A percentile compares a stretch with the other conserved stretches of the same genome.
Conservation (phyloP, 2,113 vertebrate genomes). For the Ursus arctos region DNA sequence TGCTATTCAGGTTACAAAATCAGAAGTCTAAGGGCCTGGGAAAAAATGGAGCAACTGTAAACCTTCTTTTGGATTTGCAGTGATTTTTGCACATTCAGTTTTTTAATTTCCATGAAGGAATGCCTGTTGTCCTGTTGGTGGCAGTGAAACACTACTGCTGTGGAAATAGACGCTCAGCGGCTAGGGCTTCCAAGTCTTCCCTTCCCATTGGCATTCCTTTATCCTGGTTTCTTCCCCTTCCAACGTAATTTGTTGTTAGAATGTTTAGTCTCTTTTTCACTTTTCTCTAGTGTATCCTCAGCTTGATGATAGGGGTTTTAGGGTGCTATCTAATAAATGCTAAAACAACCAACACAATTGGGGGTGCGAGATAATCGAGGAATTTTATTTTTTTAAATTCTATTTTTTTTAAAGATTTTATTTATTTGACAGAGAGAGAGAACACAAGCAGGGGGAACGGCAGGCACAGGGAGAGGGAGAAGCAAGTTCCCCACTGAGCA, state of each 20-base stretch:
- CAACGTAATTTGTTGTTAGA: background rate
- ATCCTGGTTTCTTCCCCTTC: background rate
- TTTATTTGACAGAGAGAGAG: no score
- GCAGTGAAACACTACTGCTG: slow-evolving; percentile 63
- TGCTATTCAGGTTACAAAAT: background rate
- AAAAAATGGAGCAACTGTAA: background rate
- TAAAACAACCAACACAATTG: background rate
- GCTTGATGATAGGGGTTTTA: background rate
- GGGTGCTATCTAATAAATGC: background rate
- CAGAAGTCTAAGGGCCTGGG: background rate
- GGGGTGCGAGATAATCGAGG: background rate
- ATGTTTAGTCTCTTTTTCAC: background rate
- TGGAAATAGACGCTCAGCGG: fast-evolving
- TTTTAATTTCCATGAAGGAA: background rate
- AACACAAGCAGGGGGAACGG: no score
- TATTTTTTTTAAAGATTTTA: no score
- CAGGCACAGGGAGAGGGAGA: no score
- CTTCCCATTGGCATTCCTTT: background rate
- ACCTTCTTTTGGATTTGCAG: background rate
- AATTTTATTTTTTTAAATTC: background rate
- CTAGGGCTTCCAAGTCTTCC: background rate
- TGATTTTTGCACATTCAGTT: background rate
- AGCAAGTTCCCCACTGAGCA: no score
- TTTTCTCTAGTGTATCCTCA: background rate
- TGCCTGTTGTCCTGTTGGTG: slow-evolving; percentile 75